Evolutionary conservation across 2,113 vertebrate genomes (phyloP), one percentile per base, ranked within the genome.

Genomic region (Mustelus asterias): DNA sequence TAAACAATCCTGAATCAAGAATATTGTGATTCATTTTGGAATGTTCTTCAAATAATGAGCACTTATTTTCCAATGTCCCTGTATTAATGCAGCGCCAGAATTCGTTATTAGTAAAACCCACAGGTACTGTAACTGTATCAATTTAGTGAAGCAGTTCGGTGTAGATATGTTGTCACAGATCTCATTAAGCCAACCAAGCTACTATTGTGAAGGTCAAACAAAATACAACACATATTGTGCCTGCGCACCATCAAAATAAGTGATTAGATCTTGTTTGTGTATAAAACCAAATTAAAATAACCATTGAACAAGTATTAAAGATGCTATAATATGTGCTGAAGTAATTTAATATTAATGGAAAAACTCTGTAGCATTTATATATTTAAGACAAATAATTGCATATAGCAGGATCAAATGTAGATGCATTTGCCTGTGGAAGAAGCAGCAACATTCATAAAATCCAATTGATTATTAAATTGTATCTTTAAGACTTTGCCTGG

Each of bases 61-160:
- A n/a, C 6, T 92, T 92, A 92, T 92, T 63, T 92, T 92, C 88
- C 88, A 92, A 60, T 92, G 88, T 63, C 89, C 65, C 60, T 93
- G 67, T 67, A 93, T 93, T 93, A 93, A 67, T 37, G 1, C 60
- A 22, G 33, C 41, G 60, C 33, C 89, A 93, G n/a, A 65, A 60
- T 67, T 67, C 18, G 37, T 93, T 65, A 93, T 65, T 65, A 93
- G 24, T 93, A 65, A 67, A 93, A 65, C 89, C n/a, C 89, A 65
- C 58, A n/a, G 89, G 18, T n/a, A 67, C 16, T 65, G 88, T 63
- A 63, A 92, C 88, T 92, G 14, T 63, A 22, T 65, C n/a, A 93
- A 93, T 65, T 93, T 93, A 93, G 60, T 41, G n/a, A 93, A 65
- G 33, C 60, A 67, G 60, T 93, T 33, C 48, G n/a, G n/a, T 63